These are phyloP conservation scores for Equus quagga DNA, from an alignment of 2,113 vertebrate genomes.

Conservation along the genomic window DNA sequence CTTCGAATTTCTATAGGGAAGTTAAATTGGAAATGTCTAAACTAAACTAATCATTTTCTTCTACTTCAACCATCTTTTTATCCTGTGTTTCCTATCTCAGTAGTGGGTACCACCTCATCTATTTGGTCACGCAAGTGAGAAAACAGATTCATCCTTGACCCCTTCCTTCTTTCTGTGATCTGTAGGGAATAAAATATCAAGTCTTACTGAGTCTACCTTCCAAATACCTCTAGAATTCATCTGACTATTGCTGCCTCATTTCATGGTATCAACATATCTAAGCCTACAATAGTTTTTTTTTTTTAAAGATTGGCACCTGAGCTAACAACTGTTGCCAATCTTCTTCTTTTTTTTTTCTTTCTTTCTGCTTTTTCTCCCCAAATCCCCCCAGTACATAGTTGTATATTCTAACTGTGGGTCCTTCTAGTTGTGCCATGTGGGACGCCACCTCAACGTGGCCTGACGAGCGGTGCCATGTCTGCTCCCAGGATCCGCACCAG, in stretches of 20 bases:
- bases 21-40: not conserved
- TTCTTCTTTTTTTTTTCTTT: too few relatives aligned
- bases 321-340: too few relatives aligned
- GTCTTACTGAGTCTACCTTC: not conserved
- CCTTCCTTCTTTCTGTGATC: not conserved
- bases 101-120: not conserved
- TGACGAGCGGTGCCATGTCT: too few relatives aligned
- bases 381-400: too few relatives aligned
- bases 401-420: too few relatives aligned
- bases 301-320: too few relatives aligned
- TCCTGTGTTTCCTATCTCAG: not conserved
- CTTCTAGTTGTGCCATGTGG: too few relatives aligned
- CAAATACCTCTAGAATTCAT: slow-evolving; percentile 1
- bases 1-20: not conserved
- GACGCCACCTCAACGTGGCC: too few relatives aligned
- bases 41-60: not conserved
- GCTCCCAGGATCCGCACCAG: too few relatives aligned
- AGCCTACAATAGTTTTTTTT: not conserved
- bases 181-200: not conserved
- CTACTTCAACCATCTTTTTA: not conserved
- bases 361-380: too few relatives aligned
- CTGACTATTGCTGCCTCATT: not conserved
- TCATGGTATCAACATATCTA: not conserved
- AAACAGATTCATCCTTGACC: not conserved
- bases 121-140: not conserved